Conservation (phyloP, 2,113 vertebrate species). For the Pseudonaja textilis region DNA sequence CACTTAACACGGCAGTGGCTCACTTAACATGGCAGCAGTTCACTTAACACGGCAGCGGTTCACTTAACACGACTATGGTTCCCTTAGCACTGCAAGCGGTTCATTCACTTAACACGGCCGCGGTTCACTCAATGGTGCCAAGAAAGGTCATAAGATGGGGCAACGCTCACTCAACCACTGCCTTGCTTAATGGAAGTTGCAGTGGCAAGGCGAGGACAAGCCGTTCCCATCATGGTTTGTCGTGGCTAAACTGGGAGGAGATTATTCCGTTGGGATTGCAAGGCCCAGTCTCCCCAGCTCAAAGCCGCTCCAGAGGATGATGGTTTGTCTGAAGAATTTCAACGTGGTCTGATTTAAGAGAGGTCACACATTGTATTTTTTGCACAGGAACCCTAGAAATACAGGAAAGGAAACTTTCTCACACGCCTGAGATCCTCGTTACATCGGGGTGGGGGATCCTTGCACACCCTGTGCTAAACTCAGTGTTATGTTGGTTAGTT, state of each 20-base stretch:
- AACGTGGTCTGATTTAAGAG: not conserved
- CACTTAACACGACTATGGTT: too few relatives aligned
- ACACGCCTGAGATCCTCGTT: fast-evolving
- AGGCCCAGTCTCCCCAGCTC: not conserved
- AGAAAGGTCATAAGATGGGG: not conserved
- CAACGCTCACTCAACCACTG: too few relatives aligned
- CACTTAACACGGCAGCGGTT: too few relatives aligned
- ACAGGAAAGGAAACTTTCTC: not conserved
- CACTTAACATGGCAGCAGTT: too few relatives aligned
- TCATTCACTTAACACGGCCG: not conserved
- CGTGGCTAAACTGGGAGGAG: not conserved
- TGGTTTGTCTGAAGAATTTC: not conserved
- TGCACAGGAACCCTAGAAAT: not conserved
- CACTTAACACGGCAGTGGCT: too few relatives aligned
- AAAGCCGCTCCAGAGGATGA: not conserved
- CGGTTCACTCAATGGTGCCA: too few relatives aligned
- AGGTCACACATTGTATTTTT: not conserved
- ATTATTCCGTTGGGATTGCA: not conserved
- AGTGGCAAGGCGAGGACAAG: too few relatives aligned
- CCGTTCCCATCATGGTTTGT: not conserved
- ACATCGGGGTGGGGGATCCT: not conserved
- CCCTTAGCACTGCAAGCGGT: too few relatives aligned
- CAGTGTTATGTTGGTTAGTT: not conserved
- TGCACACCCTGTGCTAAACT: not conserved
- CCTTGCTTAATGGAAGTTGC: too few relatives aligned